These are phyloP conservation scores for Leptopilina boulardi DNA, from an alignment of 1,140 invertebrate species.

Conservation along the genomic window DNA sequence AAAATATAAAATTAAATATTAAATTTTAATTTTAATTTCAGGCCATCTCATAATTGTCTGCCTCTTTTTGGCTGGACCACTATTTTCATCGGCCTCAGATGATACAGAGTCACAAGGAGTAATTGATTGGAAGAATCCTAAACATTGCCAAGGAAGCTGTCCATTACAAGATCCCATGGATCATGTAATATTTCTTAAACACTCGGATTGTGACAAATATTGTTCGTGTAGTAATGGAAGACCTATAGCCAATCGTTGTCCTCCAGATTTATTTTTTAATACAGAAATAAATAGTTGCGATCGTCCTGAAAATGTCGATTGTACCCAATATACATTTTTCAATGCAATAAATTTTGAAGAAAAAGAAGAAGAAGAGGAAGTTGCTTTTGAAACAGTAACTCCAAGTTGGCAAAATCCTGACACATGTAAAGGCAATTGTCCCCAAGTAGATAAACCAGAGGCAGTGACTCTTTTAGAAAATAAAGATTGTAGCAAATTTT, in stretches of 20 bases:
- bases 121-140: too few species aligned
- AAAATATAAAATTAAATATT: too few species aligned
- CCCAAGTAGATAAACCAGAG: slow-evolving; percentile 18
- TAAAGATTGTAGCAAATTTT: slow-evolving; percentile 60
- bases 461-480: slow-evolving; percentile 38
- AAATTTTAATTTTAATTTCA: slow-evolving; percentile 1
- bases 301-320: background rate
- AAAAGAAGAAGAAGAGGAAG: background rate
- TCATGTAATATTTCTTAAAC: too few species aligned
- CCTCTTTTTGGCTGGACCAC: background rate
- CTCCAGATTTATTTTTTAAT: background rate
- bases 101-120: too few species aligned
- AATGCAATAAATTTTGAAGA: background rate
- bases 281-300: background rate
- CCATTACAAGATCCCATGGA: too few species aligned
- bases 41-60: background rate
- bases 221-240: too few species aligned
- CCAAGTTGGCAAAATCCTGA: background rate
- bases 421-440: slow-evolving; percentile 35
- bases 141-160: too few species aligned
- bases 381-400: background rate
- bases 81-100: too few species aligned
- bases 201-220: too few species aligned
- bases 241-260: too few species aligned
- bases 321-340: too few species aligned